phyloP scores from a whole-genome alignment of 92 coral and sea anemone genomes.

The Umimayanthus kanabou region DNA sequence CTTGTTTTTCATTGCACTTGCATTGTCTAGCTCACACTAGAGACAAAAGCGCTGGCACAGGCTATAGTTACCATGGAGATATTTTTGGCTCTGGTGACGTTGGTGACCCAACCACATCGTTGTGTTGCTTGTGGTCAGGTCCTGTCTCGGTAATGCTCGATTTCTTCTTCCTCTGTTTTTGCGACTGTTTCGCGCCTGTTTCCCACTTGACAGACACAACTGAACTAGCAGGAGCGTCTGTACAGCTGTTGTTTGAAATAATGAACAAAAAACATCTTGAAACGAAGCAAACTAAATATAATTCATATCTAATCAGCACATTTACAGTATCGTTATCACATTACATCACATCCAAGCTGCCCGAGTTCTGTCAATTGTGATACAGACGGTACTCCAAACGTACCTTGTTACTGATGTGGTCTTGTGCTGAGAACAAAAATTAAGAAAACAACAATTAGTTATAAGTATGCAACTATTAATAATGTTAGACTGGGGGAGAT shows the following conservation, averaged over 20 bases:
- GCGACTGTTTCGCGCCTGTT: slow-evolving; percentile 61
- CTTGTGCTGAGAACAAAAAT: not conserved
- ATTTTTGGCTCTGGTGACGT: slow-evolving; percentile 39
- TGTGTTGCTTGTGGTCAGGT: not conserved
- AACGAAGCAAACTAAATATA: too few species aligned
- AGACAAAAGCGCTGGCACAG: too few species aligned
- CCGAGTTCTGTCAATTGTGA: too few species aligned
- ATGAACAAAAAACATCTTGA: not conserved
- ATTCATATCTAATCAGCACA: too few species aligned
- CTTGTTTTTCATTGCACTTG: not conserved
- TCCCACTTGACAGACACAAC: slow-evolving; percentile 50
- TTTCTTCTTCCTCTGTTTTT: slow-evolving; percentile 80
- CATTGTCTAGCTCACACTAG: too few species aligned
- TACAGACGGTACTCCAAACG: not conserved
- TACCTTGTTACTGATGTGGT: not conserved
- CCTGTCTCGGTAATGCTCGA: slow-evolving; percentile 48
- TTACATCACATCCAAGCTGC: too few species aligned
- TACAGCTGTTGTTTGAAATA: not conserved
- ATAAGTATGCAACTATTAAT: too few species aligned
- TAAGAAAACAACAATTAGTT: not conserved
- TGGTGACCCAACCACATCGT: slow-evolving; percentile 8
- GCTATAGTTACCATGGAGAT: slow-evolving; percentile 66
- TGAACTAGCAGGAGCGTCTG: slow-evolving; percentile 4
- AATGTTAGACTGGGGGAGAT: too few species aligned
- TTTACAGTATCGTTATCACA: not conserved